Percentiles rank a stretch among this genome's conserved stretches.
These are phyloP conservation scores for Delichon dasypus DNA, from an alignment of 2,797 vertebrate species.

Conservation along the genomic window DNA sequence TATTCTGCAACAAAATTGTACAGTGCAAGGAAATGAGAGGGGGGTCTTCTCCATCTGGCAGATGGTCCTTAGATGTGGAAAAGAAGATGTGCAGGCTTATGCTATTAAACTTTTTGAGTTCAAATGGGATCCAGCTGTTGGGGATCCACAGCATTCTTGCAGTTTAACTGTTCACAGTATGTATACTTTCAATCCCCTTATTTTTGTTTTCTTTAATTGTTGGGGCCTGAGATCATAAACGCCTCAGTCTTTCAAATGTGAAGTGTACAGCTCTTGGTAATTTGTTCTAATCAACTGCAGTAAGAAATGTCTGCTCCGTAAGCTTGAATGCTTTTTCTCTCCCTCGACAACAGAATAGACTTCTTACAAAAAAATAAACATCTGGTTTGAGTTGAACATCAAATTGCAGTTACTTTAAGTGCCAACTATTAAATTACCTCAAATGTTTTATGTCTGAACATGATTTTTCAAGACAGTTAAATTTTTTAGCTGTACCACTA, in stretches of 20 bases:
- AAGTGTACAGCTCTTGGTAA: slow-evolving; percentile 46
- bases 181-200: slow-evolving; percentile 18
- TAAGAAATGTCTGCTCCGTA: slow-evolving; percentile 48
- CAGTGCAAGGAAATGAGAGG: background rate
- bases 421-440: slow-evolving; percentile 70
- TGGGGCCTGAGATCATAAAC: slow-evolving; percentile 30
- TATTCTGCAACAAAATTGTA: background rate
- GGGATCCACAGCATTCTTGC: background rate
- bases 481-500: slow-evolving; percentile 10
- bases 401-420: slow-evolving; percentile 70
- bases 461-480: slow-evolving; percentile 36
- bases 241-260: slow-evolving; percentile 4
- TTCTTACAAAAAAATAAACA: slow-evolving; percentile 54
- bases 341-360: slow-evolving; percentile 59
- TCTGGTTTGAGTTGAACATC: slow-evolving; percentile 74
- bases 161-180: background rate
- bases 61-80: slow-evolving; percentile 45
- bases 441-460: slow-evolving; percentile 58
- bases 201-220: slow-evolving; percentile 49
- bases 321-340: slow-evolving; percentile 55
- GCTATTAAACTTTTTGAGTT: slow-evolving; percentile 45
- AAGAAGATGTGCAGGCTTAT: slow-evolving; percentile 56
- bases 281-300: slow-evolving; percentile 57
- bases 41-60: slow-evolving; percentile 30
- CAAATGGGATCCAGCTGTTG: slow-evolving; percentile 58